Percentiles rank a stretch among this genome's conserved stretches.
Evolutionary conservation across 64 coral and sea anemone species (phyloP).

Genomic region (Exaiptasia diaphana): DNA sequence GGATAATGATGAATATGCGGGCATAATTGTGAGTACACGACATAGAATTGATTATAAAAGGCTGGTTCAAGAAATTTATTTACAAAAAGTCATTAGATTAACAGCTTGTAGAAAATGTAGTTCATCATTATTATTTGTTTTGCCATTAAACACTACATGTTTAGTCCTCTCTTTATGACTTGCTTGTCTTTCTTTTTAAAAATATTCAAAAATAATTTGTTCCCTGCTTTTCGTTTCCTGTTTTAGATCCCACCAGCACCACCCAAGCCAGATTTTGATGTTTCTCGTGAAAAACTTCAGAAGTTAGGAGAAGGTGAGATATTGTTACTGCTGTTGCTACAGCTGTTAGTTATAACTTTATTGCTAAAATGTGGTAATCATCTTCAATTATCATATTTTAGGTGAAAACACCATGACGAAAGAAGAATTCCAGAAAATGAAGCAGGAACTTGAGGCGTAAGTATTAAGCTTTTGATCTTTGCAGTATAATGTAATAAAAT

Average conservation of each 20-base stretch:
- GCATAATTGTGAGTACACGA: slow-evolving; percentile 73
- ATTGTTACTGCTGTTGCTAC: too few relatives aligned
- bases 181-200: too few relatives aligned
- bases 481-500: background rate
- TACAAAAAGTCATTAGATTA: background rate
- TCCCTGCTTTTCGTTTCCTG: background rate
- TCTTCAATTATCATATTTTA: background rate
- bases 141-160: too few relatives aligned
- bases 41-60: background rate
- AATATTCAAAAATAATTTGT: background rate
- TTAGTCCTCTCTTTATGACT: too few relatives aligned
- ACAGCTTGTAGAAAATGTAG: background rate
- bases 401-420: slow-evolving; percentile 98
- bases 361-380: too few relatives aligned
- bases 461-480: background rate
- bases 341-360: too few relatives aligned
- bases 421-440: slow-evolving; percentile 99
- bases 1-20: slow-evolving; percentile 93
- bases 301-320: slow-evolving; percentile 91
- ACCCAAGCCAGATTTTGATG: slow-evolving; percentile 99
- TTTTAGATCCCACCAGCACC: slow-evolving; percentile 92
- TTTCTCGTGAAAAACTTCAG: slow-evolving; percentile 96
- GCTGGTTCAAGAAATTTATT: background rate
- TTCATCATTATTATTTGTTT: too few relatives aligned
- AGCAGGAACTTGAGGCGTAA: slow-evolving; percentile 95